These are phyloP conservation scores for Bombus pascuorum DNA, from an alignment of 1,140 invertebrate species.

Conservation along the genomic window DNA sequence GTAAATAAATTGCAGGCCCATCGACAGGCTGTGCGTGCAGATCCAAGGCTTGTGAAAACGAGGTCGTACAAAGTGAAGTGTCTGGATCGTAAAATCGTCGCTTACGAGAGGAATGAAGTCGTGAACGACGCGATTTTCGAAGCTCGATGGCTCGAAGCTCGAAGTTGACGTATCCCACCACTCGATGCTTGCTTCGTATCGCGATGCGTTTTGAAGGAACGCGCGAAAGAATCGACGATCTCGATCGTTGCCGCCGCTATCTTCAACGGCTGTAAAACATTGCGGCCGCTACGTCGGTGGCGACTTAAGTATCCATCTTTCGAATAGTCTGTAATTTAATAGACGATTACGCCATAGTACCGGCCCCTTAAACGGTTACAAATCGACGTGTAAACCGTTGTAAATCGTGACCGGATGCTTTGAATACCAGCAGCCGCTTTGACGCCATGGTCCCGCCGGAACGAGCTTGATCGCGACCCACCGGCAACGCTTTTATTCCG, in stretches of 20 bases:
- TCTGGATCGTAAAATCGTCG: conserved; percentile 23
- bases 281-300: neutral
- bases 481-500: neutral
- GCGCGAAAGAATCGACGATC: conserved; percentile 45
- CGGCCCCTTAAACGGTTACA: conserved; percentile 46
- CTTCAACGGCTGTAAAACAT: conserved; percentile 42
- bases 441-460: neutral
- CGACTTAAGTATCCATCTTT: conserved; percentile 50
- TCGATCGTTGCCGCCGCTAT: neutral
- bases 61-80: neutral
- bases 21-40: neutral
- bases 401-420: conserved; percentile 44
- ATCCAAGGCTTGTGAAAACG: neutral
- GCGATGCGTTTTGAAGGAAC: conserved; percentile 1
- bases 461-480: neutral
- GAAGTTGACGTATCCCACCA: neutral
- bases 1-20: neutral
- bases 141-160: neutral
- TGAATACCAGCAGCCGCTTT: conserved; percentile 13
- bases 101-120: conserved; percentile 19
- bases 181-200: neutral
- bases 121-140: conserved; percentile 29
- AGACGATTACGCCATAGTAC: conserved; percentile 17
- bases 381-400: conserved; percentile 34
- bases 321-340: conserved; percentile 47